Evolutionary conservation across 2,113 vertebrate species (phyloP).

Genomic region (Microtus ochrogaster): DNA sequence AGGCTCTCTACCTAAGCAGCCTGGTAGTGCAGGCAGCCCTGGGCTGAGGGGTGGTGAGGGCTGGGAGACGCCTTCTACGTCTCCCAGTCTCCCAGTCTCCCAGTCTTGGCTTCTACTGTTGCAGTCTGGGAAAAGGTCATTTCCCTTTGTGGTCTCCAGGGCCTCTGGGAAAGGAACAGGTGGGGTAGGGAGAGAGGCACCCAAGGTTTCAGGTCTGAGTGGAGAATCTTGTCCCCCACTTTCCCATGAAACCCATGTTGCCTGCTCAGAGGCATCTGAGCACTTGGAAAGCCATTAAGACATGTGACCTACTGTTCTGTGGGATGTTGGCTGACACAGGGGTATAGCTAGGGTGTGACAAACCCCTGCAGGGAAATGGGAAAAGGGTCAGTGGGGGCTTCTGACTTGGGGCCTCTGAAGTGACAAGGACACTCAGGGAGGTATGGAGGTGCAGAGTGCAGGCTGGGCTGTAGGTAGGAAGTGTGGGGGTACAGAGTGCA

Average conservation of each 20-base stretch:
- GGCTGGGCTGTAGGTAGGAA: no score
- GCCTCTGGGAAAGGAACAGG: background rate
- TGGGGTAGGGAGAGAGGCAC: no score
- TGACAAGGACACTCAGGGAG: background rate
- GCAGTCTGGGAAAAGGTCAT: background rate
- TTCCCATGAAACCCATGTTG: background rate
- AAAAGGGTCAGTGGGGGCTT: background rate
- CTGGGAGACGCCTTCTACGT: background rate
- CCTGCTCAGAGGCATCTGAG: background rate
- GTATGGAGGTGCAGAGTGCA: no score
- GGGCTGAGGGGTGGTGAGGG: background rate
- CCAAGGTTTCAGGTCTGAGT: background rate
- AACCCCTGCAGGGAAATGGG: background rate
- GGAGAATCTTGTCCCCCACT: background rate
- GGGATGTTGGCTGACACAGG: background rate
- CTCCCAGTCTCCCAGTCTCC: background rate
- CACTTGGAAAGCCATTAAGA: background rate
- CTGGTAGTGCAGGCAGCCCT: background rate
- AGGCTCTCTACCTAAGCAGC: background rate
- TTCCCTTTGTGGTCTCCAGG: background rate
- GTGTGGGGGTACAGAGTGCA: fast-evolving
- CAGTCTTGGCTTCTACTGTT: slow-evolving; percentile 1
- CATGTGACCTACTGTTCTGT: background rate
- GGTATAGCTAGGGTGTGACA: background rate
- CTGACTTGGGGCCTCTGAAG: background rate